These are phyloP conservation scores for Cephalopholis sonnerati DNA, from an alignment of 2,113 vertebrate species.

Conservation along the genomic window DNA sequence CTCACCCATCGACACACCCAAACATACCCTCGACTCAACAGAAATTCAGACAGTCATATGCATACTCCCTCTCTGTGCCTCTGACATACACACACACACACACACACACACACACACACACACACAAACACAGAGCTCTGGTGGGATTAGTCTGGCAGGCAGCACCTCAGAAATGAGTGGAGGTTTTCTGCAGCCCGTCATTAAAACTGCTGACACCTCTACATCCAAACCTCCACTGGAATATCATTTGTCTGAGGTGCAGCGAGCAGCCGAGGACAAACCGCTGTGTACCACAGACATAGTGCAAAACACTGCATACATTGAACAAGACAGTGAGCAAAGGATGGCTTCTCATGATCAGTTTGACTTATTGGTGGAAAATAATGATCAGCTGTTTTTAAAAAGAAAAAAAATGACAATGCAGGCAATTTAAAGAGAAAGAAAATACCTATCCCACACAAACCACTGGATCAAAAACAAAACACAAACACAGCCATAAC, in stretches of 20 bases:
- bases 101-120: conserved; percentile 7
- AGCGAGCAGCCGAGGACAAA: conserved; percentile 39
- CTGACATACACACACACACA: conserved; percentile 5
- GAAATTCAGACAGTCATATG: conserved; percentile 30
- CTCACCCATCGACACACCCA: conserved; percentile 27
- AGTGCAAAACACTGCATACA: not conserved
- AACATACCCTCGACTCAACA: conserved; percentile 24
- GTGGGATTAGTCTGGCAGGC: conserved; percentile 55
- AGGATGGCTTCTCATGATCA: not conserved
- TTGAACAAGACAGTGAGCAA: not conserved
- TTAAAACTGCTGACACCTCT: conserved; percentile 73
- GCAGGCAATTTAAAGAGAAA: not conserved
- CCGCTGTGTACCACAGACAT: conserved; percentile 1
- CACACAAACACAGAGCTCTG: conserved; percentile 21
- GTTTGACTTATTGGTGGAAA: not conserved
- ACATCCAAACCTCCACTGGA: conserved; percentile 55
- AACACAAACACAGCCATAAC: not conserved
- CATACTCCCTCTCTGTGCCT: not conserved
- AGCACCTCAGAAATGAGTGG: conserved; percentile 53
- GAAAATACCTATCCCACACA: not conserved
- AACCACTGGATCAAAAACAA: not conserved
- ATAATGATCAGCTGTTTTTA: not conserved
- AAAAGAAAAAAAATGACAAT: not conserved
- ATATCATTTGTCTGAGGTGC: conserved; percentile 60
- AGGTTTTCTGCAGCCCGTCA: conserved; percentile 68